Evolutionary conservation across 2,888 invertebrate genomes (phyloP).

Genomic region (Epistrophe grossulariae): DNA sequence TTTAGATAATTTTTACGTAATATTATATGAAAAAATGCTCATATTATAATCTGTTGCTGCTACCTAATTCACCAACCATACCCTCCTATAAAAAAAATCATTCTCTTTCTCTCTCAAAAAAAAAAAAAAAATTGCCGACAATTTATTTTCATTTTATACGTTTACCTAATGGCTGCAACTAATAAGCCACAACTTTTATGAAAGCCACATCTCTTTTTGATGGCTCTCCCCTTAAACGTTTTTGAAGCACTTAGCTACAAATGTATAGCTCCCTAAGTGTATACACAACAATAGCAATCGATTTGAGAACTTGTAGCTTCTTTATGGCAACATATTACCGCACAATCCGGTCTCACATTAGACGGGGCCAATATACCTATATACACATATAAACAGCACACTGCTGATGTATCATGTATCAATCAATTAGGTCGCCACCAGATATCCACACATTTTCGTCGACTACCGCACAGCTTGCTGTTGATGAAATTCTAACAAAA

Average conservation of each 20-base stretch:
- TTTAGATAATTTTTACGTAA: too few species aligned
- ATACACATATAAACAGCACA: conserved; percentile 1
- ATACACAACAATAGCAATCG: conserved; percentile 28
- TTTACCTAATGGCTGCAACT: conserved; percentile 2
- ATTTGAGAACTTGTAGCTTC: conserved; percentile 31
- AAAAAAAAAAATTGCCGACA: not conserved
- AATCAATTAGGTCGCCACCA: conserved; percentile 70
- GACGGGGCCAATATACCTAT: conserved; percentile 2
- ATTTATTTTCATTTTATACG: conserved; percentile 37
- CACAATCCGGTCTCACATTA: conserved; percentile 43
- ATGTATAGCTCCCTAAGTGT: not conserved
- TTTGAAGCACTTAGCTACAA: conserved; percentile 52
- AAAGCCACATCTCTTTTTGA: conserved; percentile 8
- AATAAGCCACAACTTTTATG: conserved; percentile 39
- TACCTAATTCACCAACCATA: too few species aligned
- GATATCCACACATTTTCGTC: conserved; percentile 55
- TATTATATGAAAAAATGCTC: too few species aligned
- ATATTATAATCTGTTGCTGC: too few species aligned
- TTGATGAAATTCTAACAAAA: not conserved
- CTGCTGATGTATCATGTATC: conserved; percentile 57
- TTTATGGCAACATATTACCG: conserved; percentile 49
- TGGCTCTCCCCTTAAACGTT: not conserved
- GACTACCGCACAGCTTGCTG: conserved; percentile 28
- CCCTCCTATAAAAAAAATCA: not conserved
- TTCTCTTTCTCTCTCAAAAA: not conserved